phyloP scores from a whole-genome alignment of 2,797 vertebrate species.

The Sylvilagus floridanus region DNA sequence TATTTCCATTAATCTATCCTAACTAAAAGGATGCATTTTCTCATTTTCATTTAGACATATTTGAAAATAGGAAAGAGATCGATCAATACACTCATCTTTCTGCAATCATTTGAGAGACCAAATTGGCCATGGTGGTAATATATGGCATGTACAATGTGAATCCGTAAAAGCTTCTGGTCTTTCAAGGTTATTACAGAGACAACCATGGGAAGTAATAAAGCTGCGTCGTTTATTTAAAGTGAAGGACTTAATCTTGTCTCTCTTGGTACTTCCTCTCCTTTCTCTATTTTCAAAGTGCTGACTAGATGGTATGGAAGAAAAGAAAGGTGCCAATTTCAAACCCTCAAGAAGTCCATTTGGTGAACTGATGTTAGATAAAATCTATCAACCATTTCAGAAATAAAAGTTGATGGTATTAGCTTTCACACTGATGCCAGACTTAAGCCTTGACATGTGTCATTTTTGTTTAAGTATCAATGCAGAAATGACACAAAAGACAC shows the following conservation, averaged over 20 bases:
- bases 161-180: constrained; percentile 67
- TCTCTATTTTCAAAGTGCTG: constrained; percentile 49
- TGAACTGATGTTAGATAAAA: constrained; percentile 40
- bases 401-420: constrained; percentile 28
- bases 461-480: background rate
- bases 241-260: constrained; percentile 24
- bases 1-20: constrained; percentile 38
- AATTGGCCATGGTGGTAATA: constrained; percentile 17
- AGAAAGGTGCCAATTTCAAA: constrained; percentile 17
- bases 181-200: constrained; percentile 52
- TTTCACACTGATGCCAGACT: constrained; percentile 7
- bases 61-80: constrained; percentile 47
- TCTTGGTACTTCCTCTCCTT: constrained; percentile 27
- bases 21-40: constrained; percentile 52
- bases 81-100: constrained; percentile 65
- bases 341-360: background rate
- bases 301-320: constrained; percentile 37
- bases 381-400: constrained; percentile 35
- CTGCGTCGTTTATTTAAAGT: constrained; percentile 41
- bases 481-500: background rate
- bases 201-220: constrained; percentile 67
- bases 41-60: constrained; percentile 53
- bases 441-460: background rate
- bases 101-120: constrained; percentile 31
- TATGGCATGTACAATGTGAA: background rate